A percentile compares a stretch with the other conserved stretches of the same genome.
These are phyloP conservation scores for Drosophila nikananu DNA, from an alignment of 1,140 invertebrate genomes.

Conservation along the genomic window DNA sequence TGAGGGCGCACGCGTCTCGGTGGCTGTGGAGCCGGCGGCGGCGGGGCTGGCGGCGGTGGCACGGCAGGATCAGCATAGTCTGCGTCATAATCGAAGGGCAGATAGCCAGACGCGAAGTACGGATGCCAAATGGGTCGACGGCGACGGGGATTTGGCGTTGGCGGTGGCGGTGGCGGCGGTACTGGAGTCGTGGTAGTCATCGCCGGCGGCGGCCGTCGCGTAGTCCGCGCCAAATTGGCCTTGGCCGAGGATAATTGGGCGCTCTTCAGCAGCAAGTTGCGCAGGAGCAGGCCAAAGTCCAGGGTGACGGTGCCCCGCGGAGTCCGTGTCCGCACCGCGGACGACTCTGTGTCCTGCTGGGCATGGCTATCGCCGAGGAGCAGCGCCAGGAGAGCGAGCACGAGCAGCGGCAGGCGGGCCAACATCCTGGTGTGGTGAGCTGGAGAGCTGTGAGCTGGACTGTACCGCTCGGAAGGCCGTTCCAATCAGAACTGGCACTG, in stretches of 20 bases:
- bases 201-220: conserved; percentile 29
- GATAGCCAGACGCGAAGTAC: conserved; percentile 46
- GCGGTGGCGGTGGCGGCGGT: conserved; percentile 31
- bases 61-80: conserved; percentile 31
- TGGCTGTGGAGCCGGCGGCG: conserved; percentile 26
- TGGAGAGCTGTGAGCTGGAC: conserved; percentile 1
- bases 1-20: conserved; percentile 44
- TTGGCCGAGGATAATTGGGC: conserved; percentile 65
- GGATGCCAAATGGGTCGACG: conserved; percentile 52
- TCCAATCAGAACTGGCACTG: conserved; percentile 69
- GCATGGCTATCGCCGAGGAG: conserved; percentile 8
- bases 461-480: conserved; percentile 56
- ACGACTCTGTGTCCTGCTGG: background rate
- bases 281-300: conserved; percentile 63
- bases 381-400: conserved; percentile 11
- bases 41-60: conserved; percentile 6
- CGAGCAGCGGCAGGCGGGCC: conserved; percentile 15
- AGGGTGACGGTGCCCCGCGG: conserved; percentile 57
- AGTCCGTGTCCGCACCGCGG: background rate
- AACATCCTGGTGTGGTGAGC: conserved; percentile 42
- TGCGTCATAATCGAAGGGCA: conserved; percentile 47
- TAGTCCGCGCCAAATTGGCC: conserved; percentile 38
- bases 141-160: conserved; percentile 27
- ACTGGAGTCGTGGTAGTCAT: conserved; percentile 34
- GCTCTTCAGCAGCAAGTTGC: conserved; percentile 68